phyloP scores from a whole-genome alignment of 2,113 vertebrate genomes.

The Synchiropus splendidus region DNA sequence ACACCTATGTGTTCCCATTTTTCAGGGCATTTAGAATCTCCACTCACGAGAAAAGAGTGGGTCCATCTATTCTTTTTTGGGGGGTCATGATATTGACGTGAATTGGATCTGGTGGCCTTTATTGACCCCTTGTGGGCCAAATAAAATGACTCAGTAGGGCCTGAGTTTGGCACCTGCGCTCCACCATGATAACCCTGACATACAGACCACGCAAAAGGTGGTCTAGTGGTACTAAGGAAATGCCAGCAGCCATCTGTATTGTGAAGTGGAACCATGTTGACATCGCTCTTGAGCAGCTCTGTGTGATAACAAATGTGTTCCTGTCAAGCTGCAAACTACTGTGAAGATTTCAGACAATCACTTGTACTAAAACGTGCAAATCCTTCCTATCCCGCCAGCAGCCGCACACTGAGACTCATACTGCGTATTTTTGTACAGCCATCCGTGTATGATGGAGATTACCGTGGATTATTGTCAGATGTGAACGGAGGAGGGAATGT shows the following conservation, averaged over 20 bases:
- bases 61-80: too few species aligned
- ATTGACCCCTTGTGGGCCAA: too few species aligned
- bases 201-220: too few species aligned
- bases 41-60: too few species aligned
- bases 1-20: too few species aligned
- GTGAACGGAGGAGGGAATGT: slow-evolving; percentile 43
- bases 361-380: slow-evolving; percentile 41
- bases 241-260: slow-evolving; percentile 37
- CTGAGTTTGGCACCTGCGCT: too few species aligned
- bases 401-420: slow-evolving; percentile 29
- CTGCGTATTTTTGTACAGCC: slow-evolving; percentile 56
- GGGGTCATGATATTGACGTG: too few species aligned
- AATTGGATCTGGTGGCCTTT: too few species aligned
- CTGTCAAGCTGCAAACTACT: slow-evolving; percentile 29
- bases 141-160: too few species aligned
- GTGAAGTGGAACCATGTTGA: slow-evolving; percentile 47
- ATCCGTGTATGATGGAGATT: slow-evolving; percentile 37
- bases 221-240: slow-evolving; percentile 22
- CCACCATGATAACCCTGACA: too few species aligned
- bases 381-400: slow-evolving; percentile 37
- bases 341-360: slow-evolving; percentile 50
- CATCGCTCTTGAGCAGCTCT: slow-evolving; percentile 43
- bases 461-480: slow-evolving; percentile 32
- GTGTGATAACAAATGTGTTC: slow-evolving; percentile 32
- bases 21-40: too few species aligned